Evolutionary conservation across 1,140 invertebrate genomes (phyloP).

Genomic region (Papilio polyxenes): DNA sequence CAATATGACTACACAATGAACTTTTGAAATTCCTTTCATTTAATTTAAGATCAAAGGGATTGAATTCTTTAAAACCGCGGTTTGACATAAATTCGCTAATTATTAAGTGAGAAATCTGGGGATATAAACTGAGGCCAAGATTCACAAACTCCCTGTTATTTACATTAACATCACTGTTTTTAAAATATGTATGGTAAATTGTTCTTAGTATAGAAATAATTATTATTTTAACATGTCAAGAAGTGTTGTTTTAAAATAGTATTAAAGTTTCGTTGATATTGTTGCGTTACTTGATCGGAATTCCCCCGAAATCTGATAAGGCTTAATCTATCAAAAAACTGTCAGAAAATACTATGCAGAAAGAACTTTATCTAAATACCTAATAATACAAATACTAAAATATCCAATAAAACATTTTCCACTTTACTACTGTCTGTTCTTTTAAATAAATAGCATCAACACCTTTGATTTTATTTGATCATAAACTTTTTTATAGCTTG

Average conservation of each 20-base stretch:
- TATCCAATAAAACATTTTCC: conserved; percentile 34
- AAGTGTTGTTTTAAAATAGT: neutral
- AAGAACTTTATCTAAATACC: neutral
- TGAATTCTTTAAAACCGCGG: neutral
- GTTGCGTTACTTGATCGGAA: neutral
- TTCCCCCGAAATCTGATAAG: neutral
- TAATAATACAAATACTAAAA: conserved; percentile 16
- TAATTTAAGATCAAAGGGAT: neutral
- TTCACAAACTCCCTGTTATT: no score
- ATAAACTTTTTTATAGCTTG: conserved; percentile 14
- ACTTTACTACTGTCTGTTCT: conserved; percentile 29
- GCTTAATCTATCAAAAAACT: neutral
- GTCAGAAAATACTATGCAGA: conserved; percentile 1
- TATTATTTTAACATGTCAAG: neutral
- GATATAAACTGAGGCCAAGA: neutral
- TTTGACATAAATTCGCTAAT: neutral
- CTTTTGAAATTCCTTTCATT: neutral
- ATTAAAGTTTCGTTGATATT: neutral
- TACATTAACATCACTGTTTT: no score
- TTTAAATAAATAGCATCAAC: conserved; percentile 32
- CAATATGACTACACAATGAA: neutral
- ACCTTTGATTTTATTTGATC: conserved; percentile 31
- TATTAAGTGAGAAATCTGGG: neutral
- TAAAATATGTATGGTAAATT: no score
- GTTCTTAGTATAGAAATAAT: neutral